Percentiles rank a stretch among this genome's conserved stretches.
Conservation (phyloP, 2,113 vertebrate genomes). For the Anarrhichthys ocellatus region DNA sequence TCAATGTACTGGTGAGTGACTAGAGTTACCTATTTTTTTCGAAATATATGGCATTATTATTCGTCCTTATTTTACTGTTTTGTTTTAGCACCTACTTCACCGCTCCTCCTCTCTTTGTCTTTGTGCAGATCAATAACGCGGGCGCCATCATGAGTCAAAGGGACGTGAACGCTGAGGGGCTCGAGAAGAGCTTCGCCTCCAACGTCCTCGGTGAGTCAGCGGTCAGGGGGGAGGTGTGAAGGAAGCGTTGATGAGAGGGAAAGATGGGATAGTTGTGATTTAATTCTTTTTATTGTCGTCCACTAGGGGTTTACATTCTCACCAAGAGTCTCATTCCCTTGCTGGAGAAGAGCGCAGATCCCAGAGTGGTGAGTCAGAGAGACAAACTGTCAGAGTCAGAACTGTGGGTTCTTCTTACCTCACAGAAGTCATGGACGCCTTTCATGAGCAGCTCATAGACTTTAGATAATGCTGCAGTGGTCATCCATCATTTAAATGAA, state of each 20-base stretch:
- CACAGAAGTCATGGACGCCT: background rate
- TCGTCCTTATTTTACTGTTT: background rate
- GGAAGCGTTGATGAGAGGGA: background rate
- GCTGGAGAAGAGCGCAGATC: slow-evolving; percentile 84
- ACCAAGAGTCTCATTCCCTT: slow-evolving; percentile 84
- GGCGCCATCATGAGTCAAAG: slow-evolving; percentile 84
- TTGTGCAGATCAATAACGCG: slow-evolving; percentile 83
- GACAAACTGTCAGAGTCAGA: background rate
- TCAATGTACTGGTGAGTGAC: slow-evolving; percentile 83
- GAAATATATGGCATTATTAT: background rate
- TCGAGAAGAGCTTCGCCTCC: slow-evolving; percentile 85
- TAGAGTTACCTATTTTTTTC: background rate
- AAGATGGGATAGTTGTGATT: background rate
- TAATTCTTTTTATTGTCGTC: background rate
- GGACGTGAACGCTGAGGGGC: slow-evolving; percentile 82
- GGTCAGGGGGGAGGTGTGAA: background rate
- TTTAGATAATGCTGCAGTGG: background rate
- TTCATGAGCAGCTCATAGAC: background rate
- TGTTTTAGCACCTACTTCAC: background rate
- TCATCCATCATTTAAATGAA: slow-evolving; percentile 14
- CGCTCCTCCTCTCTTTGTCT: background rate
- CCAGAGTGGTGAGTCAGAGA: slow-evolving; percentile 83
- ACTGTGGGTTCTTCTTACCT: background rate
- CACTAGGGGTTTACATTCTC: slow-evolving; percentile 83
- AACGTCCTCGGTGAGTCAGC: slow-evolving; percentile 83